Evolutionary conservation across 2,888 invertebrate genomes (phyloP).

Genomic region (Physocephala rufipes): DNA sequence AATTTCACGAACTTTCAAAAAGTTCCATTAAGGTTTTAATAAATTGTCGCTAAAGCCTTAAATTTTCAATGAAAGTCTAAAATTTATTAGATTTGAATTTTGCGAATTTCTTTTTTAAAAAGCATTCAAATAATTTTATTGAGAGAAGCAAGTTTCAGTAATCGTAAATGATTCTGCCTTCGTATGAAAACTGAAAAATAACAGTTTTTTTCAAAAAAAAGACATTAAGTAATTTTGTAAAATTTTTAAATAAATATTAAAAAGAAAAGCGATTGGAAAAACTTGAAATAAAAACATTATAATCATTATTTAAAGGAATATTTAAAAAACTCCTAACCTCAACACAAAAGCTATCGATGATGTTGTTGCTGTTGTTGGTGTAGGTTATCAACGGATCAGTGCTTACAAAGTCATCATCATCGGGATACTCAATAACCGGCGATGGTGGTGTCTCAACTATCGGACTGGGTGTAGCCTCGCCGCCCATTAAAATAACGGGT

Average conservation of each 20-base stretch:
- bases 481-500: conserved; percentile 68
- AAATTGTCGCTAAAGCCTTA: too few species aligned
- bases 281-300: not conserved
- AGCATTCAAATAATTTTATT: too few species aligned
- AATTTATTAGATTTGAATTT: too few species aligned
- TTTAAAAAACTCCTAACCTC: conserved; percentile 64
- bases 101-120: too few species aligned
- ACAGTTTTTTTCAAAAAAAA: conserved; percentile 5
- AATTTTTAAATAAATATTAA: not conserved
- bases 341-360: conserved; percentile 65
- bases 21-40: too few species aligned
- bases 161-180: too few species aligned
- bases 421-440: conserved; percentile 87
- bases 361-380: conserved; percentile 52
- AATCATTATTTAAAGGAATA: not conserved
- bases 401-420: conserved; percentile 76
- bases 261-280: not conserved
- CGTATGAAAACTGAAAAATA: conserved; percentile 15
- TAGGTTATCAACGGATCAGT: conserved; percentile 48
- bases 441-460: conserved; percentile 72
- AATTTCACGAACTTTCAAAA: too few species aligned
- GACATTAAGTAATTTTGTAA: not conserved
- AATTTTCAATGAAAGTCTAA: too few species aligned
- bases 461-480: conserved; percentile 66
- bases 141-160: too few species aligned